These are phyloP conservation scores for Serinus canaria DNA, from an alignment of 2,113 vertebrate species.

Conservation along the genomic window DNA sequence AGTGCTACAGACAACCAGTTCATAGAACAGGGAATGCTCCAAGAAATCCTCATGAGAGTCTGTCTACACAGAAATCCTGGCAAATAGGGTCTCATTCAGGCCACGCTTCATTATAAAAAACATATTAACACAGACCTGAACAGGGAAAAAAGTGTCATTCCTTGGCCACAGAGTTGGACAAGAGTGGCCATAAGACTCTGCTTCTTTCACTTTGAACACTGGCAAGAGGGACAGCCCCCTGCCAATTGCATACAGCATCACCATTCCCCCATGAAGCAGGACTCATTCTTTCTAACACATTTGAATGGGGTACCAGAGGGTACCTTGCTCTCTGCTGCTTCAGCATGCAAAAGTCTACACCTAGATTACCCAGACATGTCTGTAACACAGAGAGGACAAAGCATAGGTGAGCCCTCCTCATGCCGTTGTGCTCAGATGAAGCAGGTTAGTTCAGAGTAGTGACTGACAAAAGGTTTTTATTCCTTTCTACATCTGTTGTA, in stretches of 20 bases:
- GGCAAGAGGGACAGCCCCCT: not conserved
- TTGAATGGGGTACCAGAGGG: not conserved
- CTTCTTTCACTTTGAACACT: not conserved
- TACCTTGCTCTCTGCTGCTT: not conserved
- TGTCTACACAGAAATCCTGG: not conserved
- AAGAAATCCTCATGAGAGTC: not conserved
- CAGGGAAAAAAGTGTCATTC: not conserved
- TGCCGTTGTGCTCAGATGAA: accelerated
- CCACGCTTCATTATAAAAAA: not conserved
- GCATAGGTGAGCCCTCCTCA: accelerated
- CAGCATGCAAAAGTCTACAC: not conserved
- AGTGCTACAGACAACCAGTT: not conserved
- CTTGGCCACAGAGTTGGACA: not conserved
- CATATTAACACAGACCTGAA: accelerated
- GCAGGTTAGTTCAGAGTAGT: not conserved
- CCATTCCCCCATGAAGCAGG: not conserved
- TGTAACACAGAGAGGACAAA: not conserved
- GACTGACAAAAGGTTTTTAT: not conserved
- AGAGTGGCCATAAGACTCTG: accelerated
- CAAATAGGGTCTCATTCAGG: not conserved
- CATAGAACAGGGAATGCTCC: not conserved
- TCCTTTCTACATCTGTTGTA: not conserved
- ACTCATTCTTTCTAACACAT: not conserved
- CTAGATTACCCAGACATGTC: not conserved
- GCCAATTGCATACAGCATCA: not conserved